These are phyloP conservation scores for Elegia similella DNA, from an alignment of 2,888 invertebrate genomes.

Conservation along the genomic window DNA sequence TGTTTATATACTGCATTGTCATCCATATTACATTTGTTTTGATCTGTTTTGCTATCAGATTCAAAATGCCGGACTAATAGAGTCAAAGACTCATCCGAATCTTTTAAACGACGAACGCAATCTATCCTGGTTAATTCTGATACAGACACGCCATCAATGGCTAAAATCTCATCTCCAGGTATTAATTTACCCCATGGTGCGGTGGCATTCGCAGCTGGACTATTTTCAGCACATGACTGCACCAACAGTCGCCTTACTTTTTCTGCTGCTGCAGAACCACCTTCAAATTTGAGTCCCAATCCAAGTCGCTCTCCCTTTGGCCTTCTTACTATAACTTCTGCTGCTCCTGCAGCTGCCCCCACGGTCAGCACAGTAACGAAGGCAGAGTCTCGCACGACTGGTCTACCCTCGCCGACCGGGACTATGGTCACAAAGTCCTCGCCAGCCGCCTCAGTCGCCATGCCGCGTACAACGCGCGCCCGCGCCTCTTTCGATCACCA, in stretches of 20 bases:
- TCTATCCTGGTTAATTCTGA: constrained; percentile 91
- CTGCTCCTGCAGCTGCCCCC: constrained; percentile 77
- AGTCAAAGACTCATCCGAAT: constrained; percentile 91
- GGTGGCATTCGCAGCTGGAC: constrained; percentile 91
- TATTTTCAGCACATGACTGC: constrained; percentile 93
- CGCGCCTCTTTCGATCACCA: constrained; percentile 37
- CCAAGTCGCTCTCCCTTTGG: constrained; percentile 95
- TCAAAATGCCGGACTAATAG: constrained; percentile 85
- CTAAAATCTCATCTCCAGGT: constrained; percentile 94
- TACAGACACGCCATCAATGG: constrained; percentile 91
- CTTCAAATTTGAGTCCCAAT: constrained; percentile 95
- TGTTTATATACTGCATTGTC: constrained; percentile 45
- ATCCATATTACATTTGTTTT: constrained; percentile 50
- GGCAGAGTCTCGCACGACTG: constrained; percentile 52
- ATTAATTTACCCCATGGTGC: constrained; percentile 92
- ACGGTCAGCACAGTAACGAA: constrained; percentile 84
- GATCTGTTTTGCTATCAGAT: constrained; percentile 51
- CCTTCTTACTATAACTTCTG: constrained; percentile 90
- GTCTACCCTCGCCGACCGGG: constrained; percentile 77
- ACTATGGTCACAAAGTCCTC: constrained; percentile 83
- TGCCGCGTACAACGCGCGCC: constrained; percentile 64
- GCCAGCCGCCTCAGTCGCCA: constrained; percentile 70
- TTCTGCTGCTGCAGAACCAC: constrained; percentile 91
- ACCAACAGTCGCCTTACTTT: constrained; percentile 91
- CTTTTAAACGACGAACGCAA: constrained; percentile 92